Percentiles rank a stretch among this genome's conserved stretches.
These are phyloP conservation scores for Actias luna DNA, from an alignment of 2,888 invertebrate genomes.

Conservation along the genomic window DNA sequence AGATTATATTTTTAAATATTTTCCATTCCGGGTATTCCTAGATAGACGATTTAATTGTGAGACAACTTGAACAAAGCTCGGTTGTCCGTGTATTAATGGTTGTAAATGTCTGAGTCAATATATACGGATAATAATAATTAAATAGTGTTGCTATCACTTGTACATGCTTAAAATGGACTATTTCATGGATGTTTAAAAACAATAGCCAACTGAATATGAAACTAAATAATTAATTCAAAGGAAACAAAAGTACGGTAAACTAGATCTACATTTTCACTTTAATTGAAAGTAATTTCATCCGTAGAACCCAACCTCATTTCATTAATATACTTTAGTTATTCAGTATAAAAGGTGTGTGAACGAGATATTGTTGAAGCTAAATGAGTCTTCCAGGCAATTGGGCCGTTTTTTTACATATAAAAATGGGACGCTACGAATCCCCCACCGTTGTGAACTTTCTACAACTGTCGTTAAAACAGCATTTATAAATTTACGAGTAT, in stretches of 20 bases:
- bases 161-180: neutral
- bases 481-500: slow-evolving; percentile 30
- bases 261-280: slow-evolving; percentile 28
- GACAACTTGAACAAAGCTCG: too few species aligned
- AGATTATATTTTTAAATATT: too few species aligned
- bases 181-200: neutral
- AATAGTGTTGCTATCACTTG: neutral
- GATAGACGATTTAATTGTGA: too few species aligned
- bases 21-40: too few species aligned
- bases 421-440: slow-evolving; percentile 68
- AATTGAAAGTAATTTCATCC: slow-evolving; percentile 39
- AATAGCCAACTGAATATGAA: neutral
- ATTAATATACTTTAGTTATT: slow-evolving; percentile 33
- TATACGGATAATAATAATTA: neutral
- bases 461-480: slow-evolving; percentile 33
- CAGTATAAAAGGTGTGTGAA: slow-evolving; percentile 50
- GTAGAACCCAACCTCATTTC: slow-evolving; percentile 36
- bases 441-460: slow-evolving; percentile 38
- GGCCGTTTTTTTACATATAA: slow-evolving; percentile 61
- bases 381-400: slow-evolving; percentile 61
- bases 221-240: neutral
- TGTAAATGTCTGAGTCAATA: neutral
- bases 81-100: too few species aligned
- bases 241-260: slow-evolving; percentile 10
- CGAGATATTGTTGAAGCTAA: slow-evolving; percentile 57